Base-by-base conservation (phyloP, 2,888 invertebrate species). In the Eupithecia tripunctaria region DNA sequence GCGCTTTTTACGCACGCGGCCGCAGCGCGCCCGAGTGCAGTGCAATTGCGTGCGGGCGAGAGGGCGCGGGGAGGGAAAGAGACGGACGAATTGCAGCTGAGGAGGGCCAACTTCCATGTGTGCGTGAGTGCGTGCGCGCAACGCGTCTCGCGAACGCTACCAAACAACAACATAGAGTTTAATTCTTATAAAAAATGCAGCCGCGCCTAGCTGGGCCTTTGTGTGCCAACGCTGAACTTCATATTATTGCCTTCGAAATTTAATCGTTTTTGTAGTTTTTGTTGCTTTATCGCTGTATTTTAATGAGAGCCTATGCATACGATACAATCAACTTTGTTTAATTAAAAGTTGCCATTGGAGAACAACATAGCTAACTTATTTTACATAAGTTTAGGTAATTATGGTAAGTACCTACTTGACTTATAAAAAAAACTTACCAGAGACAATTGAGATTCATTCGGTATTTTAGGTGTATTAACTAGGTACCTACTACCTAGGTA, bases 1-100 rank as follows among this genome's bases (percentile, higher is more conserved):
- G 94, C 94, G 94, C 93, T 94, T 94, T 94, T 93, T 94, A 93
- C 93, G 93, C 94, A 93, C 91, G 89, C 89, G 89, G 86, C 63
- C 88, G 88, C 88, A 87, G 85, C 86, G 86, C 56, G 86, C 86
- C 86, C 80, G 90, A 92, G 92, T 92, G 93, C 93, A 94, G 91
- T 93, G 94, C 93, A 94, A 94, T 94, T 94, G 94, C 93, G 92
- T 89, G 91, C 91, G 92, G 90, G 87, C 82, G 87, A 80, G 86
- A 85, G 87, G 83, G 83, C 81, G 86, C 83, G 86, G 84, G 86
- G 81, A 78, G 86, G 82, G 83, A 86, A 79, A 84, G 72, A 72
- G 67, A 67, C 74, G 76, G 89, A 94, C 93, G 94, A 94, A 94
- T 93, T 93, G 94, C 94, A 93, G 92, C 88, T 86, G 91, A 91